Evolutionary conservation across 2,797 vertebrate species (phyloP), one percentile per base, ranked within the genome.

Genomic region (Tympanoctomys barrerae): DNA sequence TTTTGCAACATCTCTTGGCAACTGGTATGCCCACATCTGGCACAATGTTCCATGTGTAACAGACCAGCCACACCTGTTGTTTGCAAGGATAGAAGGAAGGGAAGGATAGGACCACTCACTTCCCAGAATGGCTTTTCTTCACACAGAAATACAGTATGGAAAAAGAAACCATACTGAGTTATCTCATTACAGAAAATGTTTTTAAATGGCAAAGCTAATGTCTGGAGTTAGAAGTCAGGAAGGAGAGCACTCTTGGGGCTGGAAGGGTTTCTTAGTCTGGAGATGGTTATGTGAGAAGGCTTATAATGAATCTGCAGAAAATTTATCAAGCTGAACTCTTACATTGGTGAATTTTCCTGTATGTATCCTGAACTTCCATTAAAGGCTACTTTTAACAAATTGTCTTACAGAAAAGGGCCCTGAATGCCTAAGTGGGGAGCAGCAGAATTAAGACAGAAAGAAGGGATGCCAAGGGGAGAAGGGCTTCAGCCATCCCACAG

Each of bases 1-100:
- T 73, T 79, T 80, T 75, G 73, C 54, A 93, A 94, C 19, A 10
- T 39, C 52, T 59, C 70, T 96, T 96, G 81, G 95, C 86, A 96
- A 96, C 42, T 2, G 3, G 18, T 64, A 33, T 86, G 70, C 61
- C 71, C 95, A 91, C 80, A 86, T 79, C 93, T 88, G 94, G 90
- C 92, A 79, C 79, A 77, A 96, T 19, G 82, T 42, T 66, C 54
- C 39, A 0, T 68, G 84, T 85, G 85, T 71, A 84, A 89, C 36
- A 46, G 24, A 68, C 24, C 62, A 81, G 75, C 66, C 19, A 1
- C 46, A 14, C 26, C 33, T 49, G 39, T 28, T 42, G 4, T 59
- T 52, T 85, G 42, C 66, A 80, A 88, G 66, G 64, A 79, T 0
- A 64, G 61, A 64, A 2, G 10, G 54, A 82, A 92, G 64, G 42